Percentiles rank a stretch among this genome's conserved stretches.
phyloP scores from a whole-genome alignment of 2,797 vertebrate species.

The Alca torda region DNA sequence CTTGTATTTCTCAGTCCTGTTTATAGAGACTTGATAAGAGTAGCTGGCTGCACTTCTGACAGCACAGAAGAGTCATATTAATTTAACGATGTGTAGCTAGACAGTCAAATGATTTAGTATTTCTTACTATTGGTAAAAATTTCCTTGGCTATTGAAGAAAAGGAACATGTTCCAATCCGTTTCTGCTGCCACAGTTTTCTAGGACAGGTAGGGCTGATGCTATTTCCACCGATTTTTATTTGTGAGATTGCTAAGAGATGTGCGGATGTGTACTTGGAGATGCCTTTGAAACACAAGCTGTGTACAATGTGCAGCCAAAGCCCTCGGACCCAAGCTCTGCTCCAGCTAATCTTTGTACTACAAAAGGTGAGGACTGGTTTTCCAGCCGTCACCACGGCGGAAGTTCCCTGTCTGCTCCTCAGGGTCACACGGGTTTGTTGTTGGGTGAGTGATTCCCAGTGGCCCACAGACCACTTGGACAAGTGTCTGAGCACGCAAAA shows the following conservation, averaged over 20 bases:
- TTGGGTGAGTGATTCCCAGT: neutral
- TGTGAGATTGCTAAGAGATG: neutral
- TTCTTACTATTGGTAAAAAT: neutral
- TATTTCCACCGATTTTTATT: neutral
- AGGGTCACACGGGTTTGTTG: neutral
- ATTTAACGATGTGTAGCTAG: neutral
- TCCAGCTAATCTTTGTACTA: neutral
- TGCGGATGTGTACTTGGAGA: neutral
- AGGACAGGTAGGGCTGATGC: neutral
- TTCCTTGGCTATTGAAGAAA: neutral
- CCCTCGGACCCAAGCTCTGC: neutral
- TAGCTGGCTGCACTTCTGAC: neutral
- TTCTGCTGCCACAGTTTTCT: neutral
- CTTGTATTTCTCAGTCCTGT: neutral
- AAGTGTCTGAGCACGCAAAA: neutral
- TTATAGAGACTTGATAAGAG: neutral
- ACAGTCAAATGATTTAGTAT: neutral
- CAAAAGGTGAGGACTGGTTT: neutral
- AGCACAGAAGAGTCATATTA: neutral
- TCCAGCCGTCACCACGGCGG: neutral
- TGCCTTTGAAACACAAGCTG: neutral
- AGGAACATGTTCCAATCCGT: neutral
- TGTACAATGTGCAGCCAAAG: neutral
- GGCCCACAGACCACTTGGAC: neutral
- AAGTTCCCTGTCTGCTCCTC: neutral